These are phyloP conservation scores for Paedocypris micromegethes DNA, from an alignment of 2,797 vertebrate genomes.

Conservation along the genomic window DNA sequence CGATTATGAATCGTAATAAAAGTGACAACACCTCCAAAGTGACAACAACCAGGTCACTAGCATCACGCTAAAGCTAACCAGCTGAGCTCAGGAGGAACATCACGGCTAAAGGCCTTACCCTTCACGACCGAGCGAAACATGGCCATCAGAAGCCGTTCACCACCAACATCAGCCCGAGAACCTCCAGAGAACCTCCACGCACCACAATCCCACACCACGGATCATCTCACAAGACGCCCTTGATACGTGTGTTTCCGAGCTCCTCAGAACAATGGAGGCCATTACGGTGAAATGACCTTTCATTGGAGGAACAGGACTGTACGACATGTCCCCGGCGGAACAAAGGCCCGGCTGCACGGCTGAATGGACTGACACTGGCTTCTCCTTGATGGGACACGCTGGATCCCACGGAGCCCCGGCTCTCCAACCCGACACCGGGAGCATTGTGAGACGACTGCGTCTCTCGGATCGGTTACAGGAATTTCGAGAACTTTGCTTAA, in stretches of 20 bases:
- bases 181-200: too few species aligned
- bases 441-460: slow-evolving; percentile 3
- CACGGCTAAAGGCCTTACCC: too few species aligned
- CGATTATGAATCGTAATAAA: too few species aligned
- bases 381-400: slow-evolving; percentile 3
- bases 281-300: slow-evolving; percentile 17
- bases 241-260: slow-evolving; percentile 2
- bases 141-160: too few species aligned
- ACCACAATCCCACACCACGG: too few species aligned
- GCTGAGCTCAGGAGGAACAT: too few species aligned
- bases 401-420: slow-evolving; percentile 17
- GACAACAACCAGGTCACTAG: too few species aligned
- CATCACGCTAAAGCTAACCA: too few species aligned
- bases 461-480: background rate
- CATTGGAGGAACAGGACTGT: slow-evolving; percentile 15
- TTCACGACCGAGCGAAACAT: too few species aligned
- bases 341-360: slow-evolving; percentile 24
- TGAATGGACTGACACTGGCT: slow-evolving; percentile 18
- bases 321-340: slow-evolving; percentile 25
- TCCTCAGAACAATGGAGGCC: background rate
- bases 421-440: background rate
- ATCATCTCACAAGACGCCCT: background rate
- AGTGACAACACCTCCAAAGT: too few species aligned
- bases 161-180: too few species aligned
- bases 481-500: background rate